phyloP scores from a whole-genome alignment of 2,797 vertebrate species.

The Esox masquinongy region DNA sequence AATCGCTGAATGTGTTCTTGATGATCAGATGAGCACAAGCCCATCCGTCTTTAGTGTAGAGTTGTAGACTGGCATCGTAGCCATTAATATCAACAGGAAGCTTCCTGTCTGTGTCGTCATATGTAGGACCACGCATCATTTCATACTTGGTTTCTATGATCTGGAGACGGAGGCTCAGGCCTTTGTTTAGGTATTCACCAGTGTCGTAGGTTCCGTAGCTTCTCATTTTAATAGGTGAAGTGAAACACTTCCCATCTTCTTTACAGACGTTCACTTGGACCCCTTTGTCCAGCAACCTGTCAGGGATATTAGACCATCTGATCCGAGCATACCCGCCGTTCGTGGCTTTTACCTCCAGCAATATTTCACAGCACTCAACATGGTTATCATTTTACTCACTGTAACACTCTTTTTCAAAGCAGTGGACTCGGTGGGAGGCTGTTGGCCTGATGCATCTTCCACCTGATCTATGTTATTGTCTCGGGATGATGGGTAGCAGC shows the following conservation, averaged over 20 bases:
- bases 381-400: too few relatives aligned
- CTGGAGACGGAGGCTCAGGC: background rate
- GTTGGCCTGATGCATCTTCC: too few relatives aligned
- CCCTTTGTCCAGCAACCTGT: background rate
- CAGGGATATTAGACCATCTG: background rate
- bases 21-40: constrained; percentile 7
- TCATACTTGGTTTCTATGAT: background rate
- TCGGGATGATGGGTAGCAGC: constrained; percentile 10
- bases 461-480: too few relatives aligned
- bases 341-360: background rate
- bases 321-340: background rate
- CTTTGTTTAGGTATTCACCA: background rate
- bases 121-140: background rate
- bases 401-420: too few relatives aligned
- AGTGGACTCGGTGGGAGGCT: too few relatives aligned
- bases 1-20: constrained; percentile 5
- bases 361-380: background rate
- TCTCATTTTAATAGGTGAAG: background rate
- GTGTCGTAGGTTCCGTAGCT: background rate
- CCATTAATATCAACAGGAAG: background rate
- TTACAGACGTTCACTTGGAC: background rate
- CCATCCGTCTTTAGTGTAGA: constrained; percentile 1
- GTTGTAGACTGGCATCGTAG: constrained; percentile 4
- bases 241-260: background rate
- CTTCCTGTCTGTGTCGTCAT: background rate